Percentiles rank a stretch among this genome's conserved stretches.
phyloP scores from a whole-genome alignment of 2,888 invertebrate genomes.

The Allygus modestus region DNA sequence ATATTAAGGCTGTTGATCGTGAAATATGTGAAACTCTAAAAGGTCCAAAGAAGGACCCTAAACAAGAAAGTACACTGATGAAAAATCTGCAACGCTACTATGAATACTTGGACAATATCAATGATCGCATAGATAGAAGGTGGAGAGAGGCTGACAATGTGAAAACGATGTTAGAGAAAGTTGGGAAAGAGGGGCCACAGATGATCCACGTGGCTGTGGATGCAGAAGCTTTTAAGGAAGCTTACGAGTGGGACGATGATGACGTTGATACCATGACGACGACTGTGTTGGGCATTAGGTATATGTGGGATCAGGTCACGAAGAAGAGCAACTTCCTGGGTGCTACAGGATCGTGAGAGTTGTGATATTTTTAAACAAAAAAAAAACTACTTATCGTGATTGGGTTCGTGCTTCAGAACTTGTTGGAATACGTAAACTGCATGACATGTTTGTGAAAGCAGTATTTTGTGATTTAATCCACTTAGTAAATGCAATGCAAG shows the following conservation, averaged over 20 bases:
- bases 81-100: conserved; percentile 34
- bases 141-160: conserved; percentile 38
- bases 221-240: conserved; percentile 5
- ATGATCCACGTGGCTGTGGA: conserved; percentile 14
- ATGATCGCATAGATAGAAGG: conserved; percentile 29
- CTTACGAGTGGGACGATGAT: conserved; percentile 40
- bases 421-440: no score
- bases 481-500: no score
- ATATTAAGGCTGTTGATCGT: conserved; percentile 24
- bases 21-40: conserved; percentile 26
- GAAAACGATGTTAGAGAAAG: neutral
- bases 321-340: conserved; percentile 12
- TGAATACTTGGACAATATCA: conserved; percentile 41
- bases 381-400: no score
- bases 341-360: neutral
- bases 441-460: no score
- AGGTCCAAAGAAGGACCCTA: neutral
- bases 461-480: no score
- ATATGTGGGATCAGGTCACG: conserved; percentile 41
- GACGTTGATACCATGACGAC: conserved; percentile 41
- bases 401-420: no score
- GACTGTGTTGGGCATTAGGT: conserved; percentile 26
- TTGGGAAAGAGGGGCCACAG: conserved; percentile 29
- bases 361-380: neutral
- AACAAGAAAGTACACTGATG: conserved; percentile 32